Evolutionary conservation across 2,888 invertebrate genomes (phyloP), one percentile per base, ranked within the genome.

Genomic region (Copidosoma aretas): DNA sequence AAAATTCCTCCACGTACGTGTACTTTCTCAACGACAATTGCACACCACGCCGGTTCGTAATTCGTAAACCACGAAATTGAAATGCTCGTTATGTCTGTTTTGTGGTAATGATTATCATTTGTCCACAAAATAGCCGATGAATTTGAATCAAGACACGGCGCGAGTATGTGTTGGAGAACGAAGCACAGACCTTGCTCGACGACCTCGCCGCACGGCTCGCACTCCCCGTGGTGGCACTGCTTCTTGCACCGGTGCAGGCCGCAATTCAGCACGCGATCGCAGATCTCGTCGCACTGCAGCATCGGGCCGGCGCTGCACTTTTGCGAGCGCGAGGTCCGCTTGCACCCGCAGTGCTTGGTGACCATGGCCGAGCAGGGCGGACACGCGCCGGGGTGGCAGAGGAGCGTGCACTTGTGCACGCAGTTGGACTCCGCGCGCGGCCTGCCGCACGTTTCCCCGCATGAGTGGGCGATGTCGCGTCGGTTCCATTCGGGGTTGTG

Each of bases 401-500:
- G 86, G 75, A 95, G 84, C 15, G 89, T 91, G 83, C 96, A 96
- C 51, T 80, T 80, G 54, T 76, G 84, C 32, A 78, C 75, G 71
- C 84, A 84, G 70, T 82, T 75, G 43, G 75, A 81, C 58, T 79
- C 77, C 14, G 78, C 67, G 22, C 87, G 85, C n/a, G 86, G 84
- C 15, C 89, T 88, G n/a, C 89, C 88, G 80, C 98, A 98, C 0
- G 91, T 85, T 74, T 93, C 91, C 0, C 97, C 97, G 82, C 98
- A 98, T 32, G 93, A 93, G 84, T 98, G 98, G 0, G 98, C 95
- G 14, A 90, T 89, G 68, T 91, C 91, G 54, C 89, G 89, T 1
- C 93, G 90, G 80, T 90, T 91, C 84, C 90, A 90, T 68, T 90
- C 89, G 0, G 96, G 96, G 77, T 91, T 89, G 53, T 87, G 87